Base-by-base conservation (phyloP, 2,113 vertebrate genomes). In the Cololabis saira region DNA sequence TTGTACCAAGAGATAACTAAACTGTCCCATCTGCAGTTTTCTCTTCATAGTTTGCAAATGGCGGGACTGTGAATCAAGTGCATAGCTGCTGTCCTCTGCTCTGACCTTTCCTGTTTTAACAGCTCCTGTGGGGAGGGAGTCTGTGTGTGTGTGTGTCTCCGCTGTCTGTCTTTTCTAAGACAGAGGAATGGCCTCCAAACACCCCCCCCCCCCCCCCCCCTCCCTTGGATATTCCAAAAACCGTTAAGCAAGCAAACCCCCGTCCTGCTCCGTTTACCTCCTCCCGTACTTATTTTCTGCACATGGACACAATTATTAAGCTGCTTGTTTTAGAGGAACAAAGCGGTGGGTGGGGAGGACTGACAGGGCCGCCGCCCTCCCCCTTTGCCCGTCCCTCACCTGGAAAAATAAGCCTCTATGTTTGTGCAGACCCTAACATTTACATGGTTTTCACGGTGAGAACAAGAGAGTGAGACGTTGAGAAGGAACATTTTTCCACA, bases 251-350 rank as follows among this genome's bases (percentile, higher is more conserved):
- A 73, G 74, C 71, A 78, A 82, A 69, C 76, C 74, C 51, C 69
- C 65, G 16, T 58, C 21, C 48, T 68, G 42, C 68, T 51, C 56
- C 59, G 27, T 18, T 59, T 45, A 17, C 19, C 30, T 42, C 71
- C 21, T 51, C 1, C 43, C 55, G 17, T 13, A 30, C 56, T 12
- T 74, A 42, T 49, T 67, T 67, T 62, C 83, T 74, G 74, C 89
- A 90, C 83, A 87, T 87, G 88, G 87, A 85, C 86, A 62, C 76
- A 82, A 74, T 87, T 88, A 88, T 85, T 85, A 76, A 54, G 75
- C 68, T 82, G 65, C 62, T 76, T 82, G 81, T 86, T 88, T 71
- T 73, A 27, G 40, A 42, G 54, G 81, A 83, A 90, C 87, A 88
- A 91, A 89, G 75, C 21, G 62, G 80, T 73, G 51, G 43, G 54